A percentile compares a stretch with the other conserved stretches of the same genome.
phyloP scores from a whole-genome alignment of 2,113 vertebrate species.

The Grus americana region DNA sequence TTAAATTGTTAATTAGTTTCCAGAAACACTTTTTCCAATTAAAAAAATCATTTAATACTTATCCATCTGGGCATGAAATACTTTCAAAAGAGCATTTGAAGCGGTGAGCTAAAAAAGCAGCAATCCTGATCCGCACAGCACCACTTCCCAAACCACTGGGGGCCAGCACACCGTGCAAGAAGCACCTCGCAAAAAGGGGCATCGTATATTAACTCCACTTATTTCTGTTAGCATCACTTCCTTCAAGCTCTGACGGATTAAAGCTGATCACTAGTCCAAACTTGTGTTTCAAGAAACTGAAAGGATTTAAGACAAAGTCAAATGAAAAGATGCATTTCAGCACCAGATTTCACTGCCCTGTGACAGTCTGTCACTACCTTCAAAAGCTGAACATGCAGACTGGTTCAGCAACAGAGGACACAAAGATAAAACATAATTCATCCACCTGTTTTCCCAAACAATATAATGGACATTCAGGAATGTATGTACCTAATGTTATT shows the following conservation, averaged over 20 bases:
- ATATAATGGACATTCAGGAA: background rate
- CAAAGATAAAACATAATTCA: background rate
- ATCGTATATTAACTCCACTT: background rate
- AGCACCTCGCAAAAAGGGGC: background rate
- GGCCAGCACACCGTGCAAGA: background rate
- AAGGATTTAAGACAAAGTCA: background rate
- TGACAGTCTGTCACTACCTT: background rate
- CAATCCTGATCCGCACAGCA: rapidly evolving
- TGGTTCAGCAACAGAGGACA: background rate
- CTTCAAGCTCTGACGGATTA: background rate
- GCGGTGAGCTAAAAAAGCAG: background rate
- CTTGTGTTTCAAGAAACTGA: background rate
- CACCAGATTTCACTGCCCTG: background rate
- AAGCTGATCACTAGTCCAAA: background rate
- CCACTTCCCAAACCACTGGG: background rate
- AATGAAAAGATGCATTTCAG: background rate
- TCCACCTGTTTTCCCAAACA: background rate
- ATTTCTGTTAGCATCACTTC: background rate
- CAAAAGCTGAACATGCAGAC: background rate
- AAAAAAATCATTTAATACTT: slow-evolving; percentile 49
- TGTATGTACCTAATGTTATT: background rate
- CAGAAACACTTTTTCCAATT: slow-evolving; percentile 49
- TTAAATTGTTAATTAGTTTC: slow-evolving; percentile 38
- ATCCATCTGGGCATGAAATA: slow-evolving; percentile 50
- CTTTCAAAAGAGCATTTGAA: background rate